A percentile compares a stretch with the other conserved stretches of the same genome.
phyloP scores from a whole-genome alignment of 2,888 invertebrate genomes.

The Callimorpha dominula region DNA sequence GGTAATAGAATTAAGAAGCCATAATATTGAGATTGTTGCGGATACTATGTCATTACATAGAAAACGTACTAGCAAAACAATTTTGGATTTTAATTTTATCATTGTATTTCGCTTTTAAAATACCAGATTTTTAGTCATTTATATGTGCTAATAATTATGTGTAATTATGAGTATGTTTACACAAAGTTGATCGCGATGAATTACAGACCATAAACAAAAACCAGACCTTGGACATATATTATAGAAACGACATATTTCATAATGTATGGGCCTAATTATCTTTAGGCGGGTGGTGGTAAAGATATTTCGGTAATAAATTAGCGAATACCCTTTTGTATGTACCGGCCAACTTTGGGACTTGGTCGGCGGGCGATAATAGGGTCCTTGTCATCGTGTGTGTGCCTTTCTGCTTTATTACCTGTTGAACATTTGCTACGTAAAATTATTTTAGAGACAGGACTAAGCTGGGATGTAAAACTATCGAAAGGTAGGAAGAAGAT shows the following conservation, averaged over 20 bases:
- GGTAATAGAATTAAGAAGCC: too few species aligned
- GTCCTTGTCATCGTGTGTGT: constrained; percentile 69
- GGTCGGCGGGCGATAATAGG: constrained; percentile 69
- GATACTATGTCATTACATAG: not conserved
- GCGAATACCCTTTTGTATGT: constrained; percentile 62
- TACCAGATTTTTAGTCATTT: not conserved
- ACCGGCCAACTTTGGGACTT: constrained; percentile 67
- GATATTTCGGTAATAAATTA: constrained; percentile 74
- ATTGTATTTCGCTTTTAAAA: too few species aligned
- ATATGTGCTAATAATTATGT: not conserved
- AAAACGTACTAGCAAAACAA: too few species aligned
- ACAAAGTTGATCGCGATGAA: not conserved
- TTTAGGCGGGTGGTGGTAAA: constrained; percentile 58
- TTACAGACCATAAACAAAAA: constrained; percentile 6
- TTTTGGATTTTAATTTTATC: too few species aligned
- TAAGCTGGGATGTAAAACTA: not conserved
- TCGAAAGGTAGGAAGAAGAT: not conserved
- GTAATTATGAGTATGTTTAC: not conserved
- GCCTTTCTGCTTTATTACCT: constrained; percentile 68
- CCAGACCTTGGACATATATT: constrained; percentile 34
- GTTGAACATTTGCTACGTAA: constrained; percentile 58
- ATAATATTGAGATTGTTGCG: not conserved
- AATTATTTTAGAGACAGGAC: constrained; percentile 27
- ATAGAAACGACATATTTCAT: constrained; percentile 40
- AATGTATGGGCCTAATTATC: constrained; percentile 64